Conservation (phyloP, 2,113 vertebrate species). For the Heterocephalus glaber region DNA sequence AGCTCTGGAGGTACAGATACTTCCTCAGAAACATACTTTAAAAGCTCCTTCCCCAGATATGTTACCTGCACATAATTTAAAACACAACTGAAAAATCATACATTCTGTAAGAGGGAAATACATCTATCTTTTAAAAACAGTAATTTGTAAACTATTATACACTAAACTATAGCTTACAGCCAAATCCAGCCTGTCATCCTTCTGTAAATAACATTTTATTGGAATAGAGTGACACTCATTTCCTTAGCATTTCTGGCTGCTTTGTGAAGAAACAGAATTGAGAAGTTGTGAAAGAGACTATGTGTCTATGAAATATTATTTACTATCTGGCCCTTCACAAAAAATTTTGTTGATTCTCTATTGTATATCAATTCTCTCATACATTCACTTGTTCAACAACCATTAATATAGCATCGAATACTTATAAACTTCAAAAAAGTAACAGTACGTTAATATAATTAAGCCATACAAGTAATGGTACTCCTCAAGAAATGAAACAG, state of each 20-base stretch:
- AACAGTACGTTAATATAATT: constrained; percentile 37
- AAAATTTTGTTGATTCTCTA: background rate
- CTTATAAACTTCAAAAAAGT: constrained; percentile 11
- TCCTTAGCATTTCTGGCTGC: background rate
- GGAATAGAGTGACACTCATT: constrained; percentile 6
- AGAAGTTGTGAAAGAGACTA: background rate
- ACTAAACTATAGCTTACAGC: background rate
- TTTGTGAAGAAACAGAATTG: background rate
- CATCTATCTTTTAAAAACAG: background rate
- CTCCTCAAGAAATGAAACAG: constrained; percentile 43
- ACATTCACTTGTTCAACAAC: background rate
- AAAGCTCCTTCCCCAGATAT: constrained; percentile 85
- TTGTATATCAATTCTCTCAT: background rate
- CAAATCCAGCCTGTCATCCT: background rate
- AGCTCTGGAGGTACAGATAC: constrained; percentile 43
- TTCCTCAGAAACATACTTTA: constrained; percentile 78
- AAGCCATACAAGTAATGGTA: constrained; percentile 24
- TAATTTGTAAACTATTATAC: background rate
- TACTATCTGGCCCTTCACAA: background rate
- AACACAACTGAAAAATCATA: constrained; percentile 52
- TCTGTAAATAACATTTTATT: constrained; percentile 54
- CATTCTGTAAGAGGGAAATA: constrained; percentile 14
- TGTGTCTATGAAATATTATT: background rate
- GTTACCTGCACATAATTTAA: constrained; percentile 84
- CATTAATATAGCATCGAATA: background rate